Evolutionary conservation across 2,113 vertebrate genomes (phyloP), one percentile per base, ranked within the genome.

Genomic region (Gambusia holbrooki): DNA sequence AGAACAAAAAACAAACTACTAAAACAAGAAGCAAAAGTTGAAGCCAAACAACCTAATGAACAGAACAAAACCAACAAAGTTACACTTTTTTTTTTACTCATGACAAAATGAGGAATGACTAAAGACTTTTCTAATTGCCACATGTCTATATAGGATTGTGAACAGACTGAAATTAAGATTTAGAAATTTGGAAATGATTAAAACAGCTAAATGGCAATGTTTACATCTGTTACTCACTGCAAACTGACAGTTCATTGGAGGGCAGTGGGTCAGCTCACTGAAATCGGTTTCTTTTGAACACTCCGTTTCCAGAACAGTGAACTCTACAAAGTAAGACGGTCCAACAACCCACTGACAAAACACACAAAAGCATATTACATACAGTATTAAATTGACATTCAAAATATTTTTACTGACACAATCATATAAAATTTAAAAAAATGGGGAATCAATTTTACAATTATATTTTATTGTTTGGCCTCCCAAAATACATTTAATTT

Each of bases 251-350:
- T 85, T 73, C 90, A 87, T 91, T 0, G 62, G 73, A 25, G 19
- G 27, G 42, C 90, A 91, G 69, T 51, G 6, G 54, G 67, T 67
- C 9, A 84, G 58, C 3, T 86, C 86, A 42, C 3, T 45, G 45
- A 14, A n/a, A 1, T 79, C 74, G 0, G 77, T 73, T 42, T 61
- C 69, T 66, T 76, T 90, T 45, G 80, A 85, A 81, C 91, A 91
- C 40, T 71, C 82, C 0, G 91, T 91, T 73, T 92, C 87, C 70
- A 89, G 37, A 8, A 92, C 90, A 40, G 86, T 92, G 88, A 89
- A 92, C 70, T 91, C 91, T 73, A 92, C 90, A 70, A 88, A 86
- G 69, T 91, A 88, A 28, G 83, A 51, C 0, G 84, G 74, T 12
- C 84, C 86, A 19, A 42, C 0, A 25, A 87, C 74, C 88, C 86